These are phyloP conservation scores for Nasonovia ribisnigri DNA, from an alignment of 2,888 invertebrate species.

Conservation along the genomic window DNA sequence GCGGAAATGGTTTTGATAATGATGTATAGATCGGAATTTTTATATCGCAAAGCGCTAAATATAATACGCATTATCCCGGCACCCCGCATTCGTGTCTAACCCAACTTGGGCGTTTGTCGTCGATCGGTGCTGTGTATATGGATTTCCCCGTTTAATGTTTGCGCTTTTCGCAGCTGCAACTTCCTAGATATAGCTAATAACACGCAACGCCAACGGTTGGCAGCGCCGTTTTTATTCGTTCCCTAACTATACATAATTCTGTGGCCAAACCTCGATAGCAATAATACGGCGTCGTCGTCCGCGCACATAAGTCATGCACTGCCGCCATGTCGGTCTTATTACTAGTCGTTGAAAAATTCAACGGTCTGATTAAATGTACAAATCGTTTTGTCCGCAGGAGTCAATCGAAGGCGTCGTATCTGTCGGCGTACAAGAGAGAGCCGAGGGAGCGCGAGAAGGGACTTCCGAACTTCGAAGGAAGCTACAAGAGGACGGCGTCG, in stretches of 20 bases:
- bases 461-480: conserved; percentile 79
- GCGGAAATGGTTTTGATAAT: neutral
- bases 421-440: conserved; percentile 81
- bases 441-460: conserved; percentile 78
- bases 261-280: neutral
- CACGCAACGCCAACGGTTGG: neutral
- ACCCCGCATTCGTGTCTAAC: neutral
- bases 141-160: conserved; percentile 42
- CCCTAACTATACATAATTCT: too few species aligned
- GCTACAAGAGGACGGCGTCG: conserved; percentile 81
- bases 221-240: conserved; percentile 17
- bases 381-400: conserved; percentile 75
- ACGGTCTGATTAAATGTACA: conserved; percentile 30
- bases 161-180: conserved; percentile 54
- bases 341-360: neutral
- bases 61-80: neutral
- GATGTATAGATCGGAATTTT: neutral
- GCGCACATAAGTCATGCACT: neutral
- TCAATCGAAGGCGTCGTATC: conserved; percentile 83
- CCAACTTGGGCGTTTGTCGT: neutral
- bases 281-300: neutral
- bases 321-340: neutral
- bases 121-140: neutral
- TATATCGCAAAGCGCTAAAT: neutral
- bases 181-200: neutral